Evolutionary conservation across 2,113 vertebrate species (phyloP).

Genomic region (Hippolais icterina): DNA sequence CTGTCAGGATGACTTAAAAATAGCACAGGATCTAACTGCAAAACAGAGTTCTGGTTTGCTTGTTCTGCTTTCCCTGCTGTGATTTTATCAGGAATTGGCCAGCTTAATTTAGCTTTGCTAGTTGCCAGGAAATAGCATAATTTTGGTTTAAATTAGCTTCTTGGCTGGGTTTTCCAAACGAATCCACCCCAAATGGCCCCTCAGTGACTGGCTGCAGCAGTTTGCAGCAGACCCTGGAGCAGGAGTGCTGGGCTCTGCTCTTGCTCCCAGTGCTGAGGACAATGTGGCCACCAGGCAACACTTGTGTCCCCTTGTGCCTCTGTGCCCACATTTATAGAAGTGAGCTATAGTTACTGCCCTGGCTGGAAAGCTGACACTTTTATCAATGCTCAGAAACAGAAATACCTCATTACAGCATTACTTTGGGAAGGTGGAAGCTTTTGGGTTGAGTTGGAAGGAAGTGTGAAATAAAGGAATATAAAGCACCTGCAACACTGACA

Average conservation of each 20-base stretch:
- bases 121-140: slow-evolving; percentile 55
- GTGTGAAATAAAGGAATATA: neutral
- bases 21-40: slow-evolving; percentile 16
- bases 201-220: neutral
- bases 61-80: slow-evolving; percentile 54
- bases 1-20: slow-evolving; percentile 38
- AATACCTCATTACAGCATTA: neutral
- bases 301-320: accelerated
- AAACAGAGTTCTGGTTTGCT: slow-evolving; percentile 48
- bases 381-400: neutral
- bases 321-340: accelerated
- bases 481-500: neutral
- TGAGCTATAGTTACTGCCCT: neutral
- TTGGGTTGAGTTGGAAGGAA: neutral
- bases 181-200: neutral
- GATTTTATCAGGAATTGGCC: slow-evolving; percentile 39
- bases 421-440: neutral
- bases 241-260: neutral
- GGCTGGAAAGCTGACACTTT: neutral
- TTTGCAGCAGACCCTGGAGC: accelerated
- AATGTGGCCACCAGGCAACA: accelerated
- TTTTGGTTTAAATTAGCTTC: neutral
- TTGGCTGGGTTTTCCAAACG: neutral
- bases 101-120: slow-evolving; percentile 24
- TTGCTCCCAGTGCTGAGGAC: accelerated